These are phyloP conservation scores for rat (Rattus norvegicus) DNA, from an alignment of 2,113 vertebrate genomes.

Conservation along the genomic window DNA sequence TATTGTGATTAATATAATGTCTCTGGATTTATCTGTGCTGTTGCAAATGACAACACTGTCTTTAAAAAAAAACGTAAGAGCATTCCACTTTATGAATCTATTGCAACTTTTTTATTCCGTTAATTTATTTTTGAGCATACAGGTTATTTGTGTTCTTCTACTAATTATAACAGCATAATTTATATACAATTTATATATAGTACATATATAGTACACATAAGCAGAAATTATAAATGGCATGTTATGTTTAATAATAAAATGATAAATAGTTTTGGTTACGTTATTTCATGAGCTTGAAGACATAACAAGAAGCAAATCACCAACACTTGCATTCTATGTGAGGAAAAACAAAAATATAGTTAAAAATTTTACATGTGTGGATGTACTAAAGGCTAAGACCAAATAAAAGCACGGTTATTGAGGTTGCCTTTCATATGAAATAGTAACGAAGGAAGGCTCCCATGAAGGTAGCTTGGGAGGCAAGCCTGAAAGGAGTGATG, in stretches of 20 bases:
- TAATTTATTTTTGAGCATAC: not conserved
- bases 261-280: not conserved
- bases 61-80: not conserved
- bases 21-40: not conserved
- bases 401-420: not conserved
- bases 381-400: not conserved
- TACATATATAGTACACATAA: not conserved
- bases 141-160: not conserved
- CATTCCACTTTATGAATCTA: no score
- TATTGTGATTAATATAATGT: not conserved
- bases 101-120: not conserved
- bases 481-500: no score
- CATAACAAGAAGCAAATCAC: not conserved
- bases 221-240: not conserved
- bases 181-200: not conserved
- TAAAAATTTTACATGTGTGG: not conserved
- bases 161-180: not conserved
- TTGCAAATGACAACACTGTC: not conserved
- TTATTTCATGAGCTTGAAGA: not conserved
- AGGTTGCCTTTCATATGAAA: not conserved
- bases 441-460: not conserved
- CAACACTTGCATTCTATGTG: not conserved
- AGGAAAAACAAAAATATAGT: slow-evolving; percentile 1
- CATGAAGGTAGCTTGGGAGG: not conserved
- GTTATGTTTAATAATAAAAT: not conserved